phyloP scores from a whole-genome alignment of 2,797 vertebrate genomes.

The Thaleichthys pacificus region DNA sequence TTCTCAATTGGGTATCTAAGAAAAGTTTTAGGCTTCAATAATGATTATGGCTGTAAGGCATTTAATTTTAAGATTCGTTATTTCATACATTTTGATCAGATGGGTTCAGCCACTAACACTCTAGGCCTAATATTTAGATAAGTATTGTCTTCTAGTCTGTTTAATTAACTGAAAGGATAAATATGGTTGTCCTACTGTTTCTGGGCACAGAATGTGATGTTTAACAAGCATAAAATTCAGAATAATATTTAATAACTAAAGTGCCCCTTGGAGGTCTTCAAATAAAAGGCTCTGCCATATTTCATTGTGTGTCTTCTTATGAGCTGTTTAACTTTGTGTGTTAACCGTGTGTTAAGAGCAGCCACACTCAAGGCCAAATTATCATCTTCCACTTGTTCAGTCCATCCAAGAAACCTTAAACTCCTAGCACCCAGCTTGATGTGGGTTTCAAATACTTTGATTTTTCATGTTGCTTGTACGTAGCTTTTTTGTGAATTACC shows the following conservation, averaged over 20 bases:
- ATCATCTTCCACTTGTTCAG: not conserved
- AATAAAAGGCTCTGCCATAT: not conserved
- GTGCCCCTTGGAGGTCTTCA: not conserved
- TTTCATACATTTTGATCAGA: no score
- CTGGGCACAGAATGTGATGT: slow-evolving; percentile 4
- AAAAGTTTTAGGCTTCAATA: no score
- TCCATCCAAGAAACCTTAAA: slow-evolving; percentile 9
- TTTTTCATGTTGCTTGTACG: slow-evolving; percentile 16
- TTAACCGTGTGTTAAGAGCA: slow-evolving; percentile 20
- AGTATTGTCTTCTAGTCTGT: not conserved
- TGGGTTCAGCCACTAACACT: no score
- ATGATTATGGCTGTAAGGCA: no score
- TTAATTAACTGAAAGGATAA: no score
- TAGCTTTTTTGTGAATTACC: not conserved
- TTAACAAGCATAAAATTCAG: slow-evolving; percentile 6
- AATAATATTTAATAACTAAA: no score
- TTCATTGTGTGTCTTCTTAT: slow-evolving; percentile 13
- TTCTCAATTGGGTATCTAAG: no score
- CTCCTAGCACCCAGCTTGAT: slow-evolving; percentile 11
- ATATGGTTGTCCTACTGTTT: slow-evolving; percentile 12
- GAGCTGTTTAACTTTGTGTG: slow-evolving; percentile 6
- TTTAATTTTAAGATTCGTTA: no score
- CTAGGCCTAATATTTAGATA: no score
- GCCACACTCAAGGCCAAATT: slow-evolving; percentile 25
- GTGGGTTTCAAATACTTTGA: slow-evolving; percentile 24